These are phyloP conservation scores for Anarsia innoxiella DNA, from an alignment of 2,888 invertebrate species.

Conservation along the genomic window DNA sequence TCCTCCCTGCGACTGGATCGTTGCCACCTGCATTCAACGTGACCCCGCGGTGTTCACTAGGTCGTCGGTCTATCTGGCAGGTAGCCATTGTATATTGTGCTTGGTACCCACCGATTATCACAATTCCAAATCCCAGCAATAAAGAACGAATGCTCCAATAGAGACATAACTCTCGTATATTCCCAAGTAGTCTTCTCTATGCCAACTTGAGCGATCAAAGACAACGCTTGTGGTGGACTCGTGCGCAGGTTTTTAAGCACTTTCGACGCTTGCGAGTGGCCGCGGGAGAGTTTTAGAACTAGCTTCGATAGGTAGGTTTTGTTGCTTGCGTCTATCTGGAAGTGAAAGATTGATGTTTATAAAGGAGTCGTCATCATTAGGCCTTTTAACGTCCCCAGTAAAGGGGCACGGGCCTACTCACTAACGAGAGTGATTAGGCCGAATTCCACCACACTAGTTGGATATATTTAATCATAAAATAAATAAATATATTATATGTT, in stretches of 20 bases:
- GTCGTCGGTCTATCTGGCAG: too few species aligned
- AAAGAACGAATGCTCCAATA: constrained; percentile 64
- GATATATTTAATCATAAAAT: background rate
- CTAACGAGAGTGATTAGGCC: too few species aligned
- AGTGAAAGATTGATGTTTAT: constrained; percentile 9
- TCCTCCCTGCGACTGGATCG: too few species aligned
- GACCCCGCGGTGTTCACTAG: too few species aligned
- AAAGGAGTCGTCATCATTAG: too few species aligned
- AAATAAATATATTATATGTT: too few species aligned
- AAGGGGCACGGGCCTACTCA: too few species aligned
- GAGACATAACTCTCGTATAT: constrained; percentile 58
- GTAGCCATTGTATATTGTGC: too few species aligned
- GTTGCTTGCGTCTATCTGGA: constrained; percentile 68
- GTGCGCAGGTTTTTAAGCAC: constrained; percentile 54
- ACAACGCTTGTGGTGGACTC: constrained; percentile 57
- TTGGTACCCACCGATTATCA: constrained; percentile 56
- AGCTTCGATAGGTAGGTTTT: constrained; percentile 61
- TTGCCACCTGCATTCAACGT: too few species aligned
- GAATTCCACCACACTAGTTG: too few species aligned
- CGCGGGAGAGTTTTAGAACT: constrained; percentile 60
- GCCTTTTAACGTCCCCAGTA: too few species aligned
- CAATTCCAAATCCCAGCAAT: constrained; percentile 63
- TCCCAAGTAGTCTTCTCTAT: constrained; percentile 67
- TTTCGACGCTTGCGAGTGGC: constrained; percentile 59
- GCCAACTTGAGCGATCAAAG: constrained; percentile 61